Evolutionary conservation across 2,797 vertebrate genomes (phyloP).

Genomic region (Tarsius wallacei): DNA sequence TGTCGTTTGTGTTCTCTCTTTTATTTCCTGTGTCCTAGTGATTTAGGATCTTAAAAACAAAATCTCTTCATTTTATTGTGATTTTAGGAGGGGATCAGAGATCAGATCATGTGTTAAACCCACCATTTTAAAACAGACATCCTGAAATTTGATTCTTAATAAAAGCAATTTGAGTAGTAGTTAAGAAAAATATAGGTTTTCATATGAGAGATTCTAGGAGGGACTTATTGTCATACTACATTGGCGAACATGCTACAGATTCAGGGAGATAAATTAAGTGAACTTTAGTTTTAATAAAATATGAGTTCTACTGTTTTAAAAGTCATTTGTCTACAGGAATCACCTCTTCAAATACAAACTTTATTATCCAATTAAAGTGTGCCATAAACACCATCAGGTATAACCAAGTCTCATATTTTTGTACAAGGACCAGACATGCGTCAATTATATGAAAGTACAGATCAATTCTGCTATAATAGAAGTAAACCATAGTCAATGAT

Average conservation of each 20-base stretch:
- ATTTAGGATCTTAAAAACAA: constrained; percentile 26
- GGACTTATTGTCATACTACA: not conserved
- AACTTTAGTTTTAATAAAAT: constrained; percentile 52
- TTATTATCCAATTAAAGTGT: constrained; percentile 53
- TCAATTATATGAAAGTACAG: constrained; percentile 6
- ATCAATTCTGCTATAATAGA: not conserved
- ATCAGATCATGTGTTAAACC: not conserved
- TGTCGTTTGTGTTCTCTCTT: constrained; percentile 7
- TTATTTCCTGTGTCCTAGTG: not conserved
- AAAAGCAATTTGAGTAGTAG: constrained; percentile 23
- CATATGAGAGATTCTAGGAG: not conserved
- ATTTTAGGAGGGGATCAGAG: not conserved
- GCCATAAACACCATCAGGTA: not conserved
- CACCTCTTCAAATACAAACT: constrained; percentile 42
- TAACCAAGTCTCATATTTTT: not conserved
- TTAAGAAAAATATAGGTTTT: constrained; percentile 36
- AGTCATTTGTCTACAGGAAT: not conserved
- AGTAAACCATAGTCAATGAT: constrained; percentile 32
- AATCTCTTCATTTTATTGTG: constrained; percentile 17
- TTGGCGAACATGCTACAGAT: not conserved
- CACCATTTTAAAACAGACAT: not conserved
- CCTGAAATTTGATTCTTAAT: constrained; percentile 42
- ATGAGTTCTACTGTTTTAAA: constrained; percentile 27
- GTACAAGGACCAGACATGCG: not conserved
- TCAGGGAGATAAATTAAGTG: not conserved